Evolutionary conservation across 2,888 invertebrate species (phyloP), one percentile per base, ranked within the genome.

Genomic region (Ochlodes sylvanus): DNA sequence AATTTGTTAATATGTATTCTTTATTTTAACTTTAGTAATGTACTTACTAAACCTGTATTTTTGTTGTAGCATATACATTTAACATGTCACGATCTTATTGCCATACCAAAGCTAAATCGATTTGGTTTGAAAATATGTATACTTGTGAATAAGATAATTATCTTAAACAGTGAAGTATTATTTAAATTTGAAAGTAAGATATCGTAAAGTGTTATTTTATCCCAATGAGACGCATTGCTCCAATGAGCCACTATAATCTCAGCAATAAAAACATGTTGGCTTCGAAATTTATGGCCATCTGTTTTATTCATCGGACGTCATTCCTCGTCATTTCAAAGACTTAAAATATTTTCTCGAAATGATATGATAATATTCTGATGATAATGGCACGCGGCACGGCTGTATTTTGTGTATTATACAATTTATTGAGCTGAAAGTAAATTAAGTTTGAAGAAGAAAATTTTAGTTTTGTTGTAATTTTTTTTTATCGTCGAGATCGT

Each of bases 281-380:
- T 56, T 19, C 38, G 10, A 68, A 62, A 68, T 68, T 68, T 68
- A 68, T 68, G 50, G 42, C 68, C 56, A 62, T 68, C 61, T 56
- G 68, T 50, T 68, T 56, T 68, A 68, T 62, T 56, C 68, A 62
- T 58, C 58, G 62, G 68, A 56, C 62, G 68, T 57, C 68, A 62
- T 61, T 56, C 34, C 38, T 38, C 21, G 56, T 67, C 55, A 62
- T 62, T 60, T 61, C 60, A 38, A 55, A 63, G 44, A 60, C 60
- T 63, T 63, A 55, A 63, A 63, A 56, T 66, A 60, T 61, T 67
- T 61, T 62, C 14, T 54, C 55, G 61, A 61, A 60, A 61, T 58
- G 50, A 62, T 62, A 67, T 56, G 62, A 68, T 62, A 62, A 67
- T 67, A 47, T 55, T 34, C 54, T 44, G 55, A 61, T 67, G 56